Conservation (phyloP, 2,797 vertebrate species). For the Leptodactylus fallax region DNA sequence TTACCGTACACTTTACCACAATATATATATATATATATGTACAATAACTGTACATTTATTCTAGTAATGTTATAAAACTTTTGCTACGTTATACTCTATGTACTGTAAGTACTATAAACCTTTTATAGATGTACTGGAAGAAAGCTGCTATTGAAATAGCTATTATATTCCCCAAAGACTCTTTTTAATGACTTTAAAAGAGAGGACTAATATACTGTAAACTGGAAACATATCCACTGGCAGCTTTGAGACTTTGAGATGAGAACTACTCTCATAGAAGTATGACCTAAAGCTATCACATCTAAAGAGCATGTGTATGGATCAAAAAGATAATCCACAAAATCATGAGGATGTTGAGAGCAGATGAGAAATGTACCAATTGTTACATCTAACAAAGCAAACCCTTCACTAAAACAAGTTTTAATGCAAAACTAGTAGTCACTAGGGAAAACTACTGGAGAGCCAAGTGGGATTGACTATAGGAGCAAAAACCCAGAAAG, state of each 20-base stretch:
- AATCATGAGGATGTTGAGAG: not conserved
- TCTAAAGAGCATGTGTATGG: slow-evolving; percentile 21
- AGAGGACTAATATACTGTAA: slow-evolving; percentile 50
- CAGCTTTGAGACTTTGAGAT: slow-evolving; percentile 10
- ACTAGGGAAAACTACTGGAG: not conserved
- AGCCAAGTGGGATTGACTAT: not conserved
- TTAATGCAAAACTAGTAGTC: not conserved
- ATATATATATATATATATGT: too few species aligned
- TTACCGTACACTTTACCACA: too few species aligned
- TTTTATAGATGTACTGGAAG: slow-evolving; percentile 32
- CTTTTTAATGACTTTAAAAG: slow-evolving; percentile 42
- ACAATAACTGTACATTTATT: not conserved
- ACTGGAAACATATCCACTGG: slow-evolving; percentile 33
- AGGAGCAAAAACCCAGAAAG: not conserved
- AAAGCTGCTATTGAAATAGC: slow-evolving; percentile 6
- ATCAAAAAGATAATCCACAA: slow-evolving; percentile 12
- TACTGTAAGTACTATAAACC: not conserved
- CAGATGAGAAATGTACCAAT: not conserved
- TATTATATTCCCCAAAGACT: slow-evolving; percentile 25
- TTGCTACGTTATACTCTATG: not conserved
- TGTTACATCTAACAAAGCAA: not conserved
- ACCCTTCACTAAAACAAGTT: not conserved
- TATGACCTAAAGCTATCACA: slow-evolving; percentile 37
- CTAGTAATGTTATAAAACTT: not conserved
- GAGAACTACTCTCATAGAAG: slow-evolving; percentile 5